Conservation (phyloP, 2,888 invertebrate genomes). For the Amiota communis region DNA sequence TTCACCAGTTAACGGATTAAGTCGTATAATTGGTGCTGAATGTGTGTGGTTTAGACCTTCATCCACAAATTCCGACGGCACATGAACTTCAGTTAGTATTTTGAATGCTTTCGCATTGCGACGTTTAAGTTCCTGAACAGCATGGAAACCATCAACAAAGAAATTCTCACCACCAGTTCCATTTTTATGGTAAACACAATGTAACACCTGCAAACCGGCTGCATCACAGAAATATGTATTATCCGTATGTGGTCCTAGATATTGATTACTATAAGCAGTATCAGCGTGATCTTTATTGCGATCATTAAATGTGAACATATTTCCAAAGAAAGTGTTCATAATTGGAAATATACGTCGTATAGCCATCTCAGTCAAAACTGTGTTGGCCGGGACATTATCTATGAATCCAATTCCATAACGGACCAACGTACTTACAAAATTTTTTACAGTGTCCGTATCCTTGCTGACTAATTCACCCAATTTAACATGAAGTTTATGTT, state of each 20-base stretch:
- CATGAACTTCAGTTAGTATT: constrained; percentile 75
- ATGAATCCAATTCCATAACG: constrained; percentile 71
- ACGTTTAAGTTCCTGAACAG: constrained; percentile 76
- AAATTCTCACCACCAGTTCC: constrained; percentile 83
- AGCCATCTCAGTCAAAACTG: constrained; percentile 74
- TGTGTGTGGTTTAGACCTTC: constrained; percentile 76
- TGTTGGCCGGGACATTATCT: constrained; percentile 68
- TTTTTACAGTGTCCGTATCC: constrained; percentile 67
- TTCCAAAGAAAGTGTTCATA: constrained; percentile 82
- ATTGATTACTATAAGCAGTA: constrained; percentile 81
- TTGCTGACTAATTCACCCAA: constrained; percentile 75
- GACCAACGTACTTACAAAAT: constrained; percentile 52
- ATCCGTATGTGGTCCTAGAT: constrained; percentile 83
- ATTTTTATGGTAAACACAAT: constrained; percentile 75
- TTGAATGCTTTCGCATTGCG: constrained; percentile 77
- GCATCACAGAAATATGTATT: constrained; percentile 85
- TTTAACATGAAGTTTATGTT: constrained; percentile 70
- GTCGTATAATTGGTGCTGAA: constrained; percentile 77
- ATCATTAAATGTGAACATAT: constrained; percentile 81
- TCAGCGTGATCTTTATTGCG: constrained; percentile 77
- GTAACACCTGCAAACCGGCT: constrained; percentile 79
- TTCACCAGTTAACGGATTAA: constrained; percentile 75
- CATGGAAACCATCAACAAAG: constrained; percentile 83
- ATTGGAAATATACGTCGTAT: constrained; percentile 77
- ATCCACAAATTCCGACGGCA: constrained; percentile 80